Evolutionary conservation across 2,797 vertebrate species (phyloP), one percentile per base, ranked within the genome.

Genomic region (Triplophysa yarkandensis): DNA sequence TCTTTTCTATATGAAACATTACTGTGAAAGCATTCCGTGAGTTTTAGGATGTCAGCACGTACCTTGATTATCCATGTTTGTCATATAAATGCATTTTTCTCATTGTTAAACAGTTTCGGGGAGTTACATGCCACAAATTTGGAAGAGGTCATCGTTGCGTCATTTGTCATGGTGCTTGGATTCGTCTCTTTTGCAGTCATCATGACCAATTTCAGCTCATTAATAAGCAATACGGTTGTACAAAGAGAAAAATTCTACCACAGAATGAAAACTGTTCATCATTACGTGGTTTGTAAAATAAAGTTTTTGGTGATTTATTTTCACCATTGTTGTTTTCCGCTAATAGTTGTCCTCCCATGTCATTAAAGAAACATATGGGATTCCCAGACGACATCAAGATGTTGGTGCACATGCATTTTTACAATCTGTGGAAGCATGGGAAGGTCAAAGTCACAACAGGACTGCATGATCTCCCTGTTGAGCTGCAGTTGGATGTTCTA

Each of bases 151-250:
- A 63, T 25, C 21, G 14, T 60, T 21, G 64, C 80, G 16, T 32
- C 64, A 5, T 7, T 73, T 21, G 58, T 65, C 5, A 81, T 81
- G 80, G 30, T 76, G 21, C 1, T 65, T 66, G 80, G 77, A 28
- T 48, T 77, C 8, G 41, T 76, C 44, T 61, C 72, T 34, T 65
- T 41, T 73, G 77, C 73, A 69, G 28, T 77, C 34, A 73, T 73
- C 36, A 73, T 79, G 69, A 74, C 80, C 46, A 60, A 39, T 43
- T 55, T 81, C 69, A 81, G 80, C 69, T 79, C 80, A 5, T 52
- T 79, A 21, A 79, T 79, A 58, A 23, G 58, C 64, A 81, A 79
- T 36, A 48, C 77, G 68, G 77, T 62, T 65, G 21, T 73, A 27
- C 73, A 66, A 27, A 72, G 77, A 66, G 80, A 74, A 75, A 66